Base-by-base conservation (phyloP, 1,140 invertebrate species). In the Neodiprion virginianus region DNA sequence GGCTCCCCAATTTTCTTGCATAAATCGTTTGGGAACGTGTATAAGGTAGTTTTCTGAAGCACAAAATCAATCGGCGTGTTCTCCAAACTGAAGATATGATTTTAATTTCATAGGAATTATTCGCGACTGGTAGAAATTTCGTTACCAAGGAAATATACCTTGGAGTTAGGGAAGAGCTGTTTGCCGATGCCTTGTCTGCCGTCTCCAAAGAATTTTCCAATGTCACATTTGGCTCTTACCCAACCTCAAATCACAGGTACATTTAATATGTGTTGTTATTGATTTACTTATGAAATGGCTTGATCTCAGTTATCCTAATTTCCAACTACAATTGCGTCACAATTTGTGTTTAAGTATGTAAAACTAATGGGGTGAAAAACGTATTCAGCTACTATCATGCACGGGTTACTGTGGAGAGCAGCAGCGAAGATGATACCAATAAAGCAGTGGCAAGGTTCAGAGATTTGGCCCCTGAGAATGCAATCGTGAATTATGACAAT, bases 1-100 rank as follows among this genome's bases (percentile, higher is more conserved):
- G 95, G 95, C 10, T 92, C 95, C 67, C 94, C 95, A 11, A 84
- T 89, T 74, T 91, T 93, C 78, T 85, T 95, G 67, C 86, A 93
- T 79, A 86, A 83, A 71, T 87, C 89, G n/a, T 94, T 95, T 76
- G 77, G 79, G n/a, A 80, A 79, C 69, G 80, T 92, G 28, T 87
- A 76, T 67, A 80, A 87, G 80, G 87, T 88, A 86, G 75, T 77
- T 14, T 17, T 71, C 48, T 14, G 14, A 12, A 14, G 47, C 48
- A 48, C 2, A 17, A 17, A 21, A 12, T 40, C 1, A 40, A 40
- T n/a, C 68, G 28, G 12, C 8, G 12, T 69, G 14, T 69, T 3
- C 28, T 69, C 5, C 23, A 17, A 69, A 69, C 28, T 69, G 12
- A 65, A 73, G 23, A 72, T 66, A 69, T n/a, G 67, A 76, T 72